phyloP scores from a whole-genome alignment of 2,888 invertebrate species.

The Ditula angustiorana region DNA sequence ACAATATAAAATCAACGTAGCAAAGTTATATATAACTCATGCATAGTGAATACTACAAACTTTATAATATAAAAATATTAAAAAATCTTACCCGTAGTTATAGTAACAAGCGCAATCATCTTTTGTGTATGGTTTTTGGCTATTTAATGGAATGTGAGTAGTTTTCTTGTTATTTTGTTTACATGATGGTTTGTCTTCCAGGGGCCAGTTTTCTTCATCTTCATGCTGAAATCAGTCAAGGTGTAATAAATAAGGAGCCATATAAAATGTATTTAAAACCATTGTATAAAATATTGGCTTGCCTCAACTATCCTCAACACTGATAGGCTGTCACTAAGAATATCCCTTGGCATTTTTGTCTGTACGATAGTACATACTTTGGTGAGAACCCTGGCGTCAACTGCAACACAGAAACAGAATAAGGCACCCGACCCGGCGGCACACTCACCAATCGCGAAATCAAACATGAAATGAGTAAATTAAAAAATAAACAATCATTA shows the following conservation, averaged over 20 bases:
- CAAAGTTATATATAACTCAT: too few relatives aligned
- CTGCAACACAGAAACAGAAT: constrained; percentile 5
- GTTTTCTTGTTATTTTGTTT: constrained; percentile 66
- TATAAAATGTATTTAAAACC: background rate
- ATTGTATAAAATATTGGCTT: constrained; percentile 36
- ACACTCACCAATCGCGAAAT: background rate
- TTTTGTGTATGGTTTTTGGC: constrained; percentile 65
- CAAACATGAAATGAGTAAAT: background rate
- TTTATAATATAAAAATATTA: background rate
- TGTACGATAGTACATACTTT: constrained; percentile 14
- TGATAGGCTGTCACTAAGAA: constrained; percentile 88
- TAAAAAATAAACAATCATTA: constrained; percentile 20
- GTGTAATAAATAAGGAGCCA: background rate
- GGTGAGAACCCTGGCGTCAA: background rate
- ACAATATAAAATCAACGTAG: too few relatives aligned
- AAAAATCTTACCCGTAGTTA: constrained; percentile 81
- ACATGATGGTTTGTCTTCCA: constrained; percentile 68
- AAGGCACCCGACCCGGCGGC: background rate
- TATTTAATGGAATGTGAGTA: constrained; percentile 58
- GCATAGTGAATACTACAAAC: too few relatives aligned
- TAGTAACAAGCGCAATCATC: constrained; percentile 83
- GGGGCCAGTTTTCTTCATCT: constrained; percentile 77
- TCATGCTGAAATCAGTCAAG: constrained; percentile 65
- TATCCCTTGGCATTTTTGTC: constrained; percentile 87
- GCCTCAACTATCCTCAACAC: constrained; percentile 87